Evolutionary conservation across 2,888 invertebrate species (phyloP), one percentile per base, ranked within the genome.

Genomic region (Platycnemis pennipes): DNA sequence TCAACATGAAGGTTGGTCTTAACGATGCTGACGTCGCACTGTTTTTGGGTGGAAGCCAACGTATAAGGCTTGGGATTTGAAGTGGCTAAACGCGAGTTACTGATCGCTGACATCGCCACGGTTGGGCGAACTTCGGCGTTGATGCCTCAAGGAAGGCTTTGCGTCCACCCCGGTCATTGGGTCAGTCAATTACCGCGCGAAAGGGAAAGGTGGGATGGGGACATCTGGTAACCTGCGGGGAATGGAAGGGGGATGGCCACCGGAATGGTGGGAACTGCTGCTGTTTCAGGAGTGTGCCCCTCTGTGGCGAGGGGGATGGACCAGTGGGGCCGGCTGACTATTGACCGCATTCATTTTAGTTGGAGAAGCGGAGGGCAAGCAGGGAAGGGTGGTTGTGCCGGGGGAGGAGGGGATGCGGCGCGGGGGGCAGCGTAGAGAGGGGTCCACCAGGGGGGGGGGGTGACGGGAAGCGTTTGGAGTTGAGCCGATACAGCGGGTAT

Each of bases 321-420:
- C 89, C 89, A 89, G 89, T 49, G 88, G 42, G 91, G 91, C 56
- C 91, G 91, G 44, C 91, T 91, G 91, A 91, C 91, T 91, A 91
- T 91, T 91, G 91, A 91, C 91, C 91, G 91, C 91, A 91, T 91
- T 91, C 91, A 91, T 91, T 91, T 91, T 77, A 77, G 69, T 77
- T 7, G 69, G 69, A 37, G 69, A n/a, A 31, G 69, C n/a, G 37
- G 56, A n/a, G 56, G 91, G 63, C 1, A 7, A 2, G 37, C 26
- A 16, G 31, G 11, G 69, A 5, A 31, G 42, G 37, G 86, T 44
- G 86, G 37, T 5, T n/a, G 4, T 37, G 44, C 42, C 42, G 1
- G 42, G 13, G 42, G 13, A 86, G 44, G 86, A 4, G 37, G 1
- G 13, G 86, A 86, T 13, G 37, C 42, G 44, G 22, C 19, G 42